Evolutionary conservation across 2,113 vertebrate genomes (phyloP).

Genomic region (Morone chrysops): DNA sequence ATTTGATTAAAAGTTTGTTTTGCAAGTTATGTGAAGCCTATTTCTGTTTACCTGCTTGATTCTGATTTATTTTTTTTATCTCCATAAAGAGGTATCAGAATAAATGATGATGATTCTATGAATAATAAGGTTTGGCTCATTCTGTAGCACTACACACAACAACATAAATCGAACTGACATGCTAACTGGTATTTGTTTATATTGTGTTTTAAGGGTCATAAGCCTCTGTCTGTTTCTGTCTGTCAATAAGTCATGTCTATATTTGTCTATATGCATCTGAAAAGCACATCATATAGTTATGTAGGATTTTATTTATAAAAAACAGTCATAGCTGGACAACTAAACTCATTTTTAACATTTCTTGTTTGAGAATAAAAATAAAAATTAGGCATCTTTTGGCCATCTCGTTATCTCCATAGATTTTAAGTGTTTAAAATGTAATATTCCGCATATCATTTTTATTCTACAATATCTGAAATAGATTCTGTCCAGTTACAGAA

Average conservation of each 20-base stretch:
- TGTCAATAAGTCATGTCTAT: not conserved
- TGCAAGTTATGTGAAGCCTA: constrained; percentile 17
- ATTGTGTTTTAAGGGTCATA: not conserved
- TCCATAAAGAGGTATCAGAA: constrained; percentile 49
- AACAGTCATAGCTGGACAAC: not conserved
- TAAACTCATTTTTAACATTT: not conserved
- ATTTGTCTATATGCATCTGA: constrained; percentile 11
- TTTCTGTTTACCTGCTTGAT: constrained; percentile 55
- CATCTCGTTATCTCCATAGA: too few relatives aligned
- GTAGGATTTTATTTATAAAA: constrained; percentile 5
- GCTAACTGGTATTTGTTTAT: not conserved
- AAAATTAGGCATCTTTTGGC: too few relatives aligned
- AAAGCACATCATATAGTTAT: not conserved
- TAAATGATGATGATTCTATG: constrained; percentile 61
- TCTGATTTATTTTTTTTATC: constrained; percentile 36
- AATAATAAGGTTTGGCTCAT: constrained; percentile 19
- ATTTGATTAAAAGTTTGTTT: constrained; percentile 47
- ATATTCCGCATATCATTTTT: too few relatives aligned
- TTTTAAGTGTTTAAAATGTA: too few relatives aligned
- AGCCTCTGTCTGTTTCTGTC: not conserved
- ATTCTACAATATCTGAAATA: too few relatives aligned
- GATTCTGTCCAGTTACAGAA: too few relatives aligned
- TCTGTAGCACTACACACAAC: not conserved
- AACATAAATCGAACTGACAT: not conserved
- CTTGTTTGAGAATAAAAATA: not conserved